Conservation (phyloP, 2,113 vertebrate genomes). For the Apus apus region DNA sequence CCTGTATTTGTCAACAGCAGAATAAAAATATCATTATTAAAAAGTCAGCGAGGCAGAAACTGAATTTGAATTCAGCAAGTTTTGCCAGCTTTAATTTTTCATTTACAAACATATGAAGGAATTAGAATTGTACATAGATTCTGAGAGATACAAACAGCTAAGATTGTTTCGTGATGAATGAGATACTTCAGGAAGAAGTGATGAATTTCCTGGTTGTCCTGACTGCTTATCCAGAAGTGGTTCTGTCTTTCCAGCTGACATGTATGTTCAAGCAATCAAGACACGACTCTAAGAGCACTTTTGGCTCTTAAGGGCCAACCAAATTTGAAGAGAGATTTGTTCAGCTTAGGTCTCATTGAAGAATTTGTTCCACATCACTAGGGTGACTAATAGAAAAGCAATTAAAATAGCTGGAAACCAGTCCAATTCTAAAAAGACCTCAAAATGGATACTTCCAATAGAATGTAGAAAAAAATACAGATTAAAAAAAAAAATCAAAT, state of each 20-base stretch:
- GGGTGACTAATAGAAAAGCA: slow-evolving; percentile 45
- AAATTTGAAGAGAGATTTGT: neutral
- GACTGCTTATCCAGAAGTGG: neutral
- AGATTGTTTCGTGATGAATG: neutral
- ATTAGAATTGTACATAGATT: neutral
- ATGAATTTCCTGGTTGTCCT: neutral
- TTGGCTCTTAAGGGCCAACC: neutral
- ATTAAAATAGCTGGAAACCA: slow-evolving; percentile 21
- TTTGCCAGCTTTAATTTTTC: neutral
- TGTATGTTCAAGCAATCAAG: neutral
- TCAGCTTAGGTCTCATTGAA: neutral
- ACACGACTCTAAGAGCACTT: neutral
- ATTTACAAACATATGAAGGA: neutral
- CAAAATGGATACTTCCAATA: neutral
- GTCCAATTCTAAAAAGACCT: neutral
- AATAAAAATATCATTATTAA: neutral
- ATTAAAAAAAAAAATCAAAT: neutral
- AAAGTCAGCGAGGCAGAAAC: neutral
- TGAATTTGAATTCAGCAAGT: neutral
- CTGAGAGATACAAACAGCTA: neutral
- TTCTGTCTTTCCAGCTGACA: neutral
- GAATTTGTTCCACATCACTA: slow-evolving; percentile 26
- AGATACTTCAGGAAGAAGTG: neutral
- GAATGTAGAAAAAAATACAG: neutral
- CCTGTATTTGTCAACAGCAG: neutral